phyloP scores from a whole-genome alignment of 2,888 invertebrate species.

The Diaperis boleti region DNA sequence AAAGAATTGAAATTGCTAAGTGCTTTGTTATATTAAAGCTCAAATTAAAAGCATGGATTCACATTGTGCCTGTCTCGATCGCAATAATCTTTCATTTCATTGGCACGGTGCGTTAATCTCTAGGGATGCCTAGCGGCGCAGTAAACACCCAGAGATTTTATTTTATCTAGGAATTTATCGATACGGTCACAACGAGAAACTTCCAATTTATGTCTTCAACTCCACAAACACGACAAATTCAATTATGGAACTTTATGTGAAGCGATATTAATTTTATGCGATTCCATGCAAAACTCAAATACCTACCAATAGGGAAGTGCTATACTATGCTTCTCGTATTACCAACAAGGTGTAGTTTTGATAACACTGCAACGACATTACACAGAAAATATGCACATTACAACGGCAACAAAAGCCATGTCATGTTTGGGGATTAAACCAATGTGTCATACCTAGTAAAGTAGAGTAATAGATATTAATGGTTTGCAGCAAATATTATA shows the following conservation, averaged over 20 bases:
- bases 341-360: too few relatives aligned
- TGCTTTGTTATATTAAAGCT: too few relatives aligned
- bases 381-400: too few relatives aligned
- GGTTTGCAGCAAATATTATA: too few relatives aligned
- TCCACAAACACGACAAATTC: slow-evolving; percentile 21
- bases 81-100: slow-evolving; percentile 22
- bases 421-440: too few relatives aligned
- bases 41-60: slow-evolving; percentile 16
- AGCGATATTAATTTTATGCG: slow-evolving; percentile 28
- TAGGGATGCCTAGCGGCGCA: slow-evolving; percentile 3
- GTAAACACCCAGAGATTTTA: slow-evolving; percentile 16
- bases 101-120: slow-evolving; percentile 10
- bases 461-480: too few relatives aligned
- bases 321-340: too few relatives aligned
- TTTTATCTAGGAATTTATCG: slow-evolving; percentile 23
- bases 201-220: slow-evolving; percentile 22
- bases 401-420: too few relatives aligned
- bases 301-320: too few relatives aligned
- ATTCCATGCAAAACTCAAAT: background rate
- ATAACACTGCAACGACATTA: too few relatives aligned
- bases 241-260: slow-evolving; percentile 22
- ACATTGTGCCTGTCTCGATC: slow-evolving; percentile 18
- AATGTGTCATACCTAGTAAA: too few relatives aligned
- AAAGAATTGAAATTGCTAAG: slow-evolving; percentile 3
- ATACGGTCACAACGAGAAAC: slow-evolving; percentile 2